phyloP scores from a whole-genome alignment of 2,888 invertebrate genomes.

The Tubiluchus corallicola region DNA sequence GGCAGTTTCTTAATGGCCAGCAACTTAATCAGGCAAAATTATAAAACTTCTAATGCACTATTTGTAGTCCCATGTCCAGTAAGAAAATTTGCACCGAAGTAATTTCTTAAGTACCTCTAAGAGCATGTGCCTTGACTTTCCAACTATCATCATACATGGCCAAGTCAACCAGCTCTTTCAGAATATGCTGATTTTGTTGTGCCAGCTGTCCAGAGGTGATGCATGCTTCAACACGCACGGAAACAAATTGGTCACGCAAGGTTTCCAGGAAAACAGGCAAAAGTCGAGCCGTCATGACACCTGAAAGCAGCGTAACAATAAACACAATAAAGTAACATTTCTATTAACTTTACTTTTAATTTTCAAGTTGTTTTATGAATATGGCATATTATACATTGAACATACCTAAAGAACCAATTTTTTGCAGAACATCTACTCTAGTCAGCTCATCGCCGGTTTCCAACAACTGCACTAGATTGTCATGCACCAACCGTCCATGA shows the following conservation, averaged over 20 bases:
- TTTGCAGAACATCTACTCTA: slow-evolving; percentile 25
- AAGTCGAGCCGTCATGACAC: slow-evolving; percentile 30
- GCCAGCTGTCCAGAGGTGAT: slow-evolving; percentile 23
- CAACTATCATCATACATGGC: slow-evolving; percentile 28
- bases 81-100: no score
- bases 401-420: slow-evolving; percentile 26
- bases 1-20: no score
- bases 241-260: slow-evolving; percentile 26
- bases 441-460: slow-evolving; percentile 19
- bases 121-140: slow-evolving; percentile 28
- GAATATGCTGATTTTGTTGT: slow-evolving; percentile 22
- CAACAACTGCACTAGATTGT: slow-evolving; percentile 22
- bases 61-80: no score
- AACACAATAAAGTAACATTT: no score
- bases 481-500: slow-evolving; percentile 27
- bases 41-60: no score
- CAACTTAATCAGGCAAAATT: no score
- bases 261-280: slow-evolving; percentile 25
- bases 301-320: slow-evolving; percentile 19
- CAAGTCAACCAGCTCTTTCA: slow-evolving; percentile 21
- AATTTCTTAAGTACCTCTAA: no score
- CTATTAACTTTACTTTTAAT: no score
- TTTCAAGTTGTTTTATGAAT: no score
- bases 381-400: no score
- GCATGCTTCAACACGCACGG: slow-evolving; percentile 26